Conservation (phyloP, 2,113 vertebrate species). For the Upupa epops region DNA sequence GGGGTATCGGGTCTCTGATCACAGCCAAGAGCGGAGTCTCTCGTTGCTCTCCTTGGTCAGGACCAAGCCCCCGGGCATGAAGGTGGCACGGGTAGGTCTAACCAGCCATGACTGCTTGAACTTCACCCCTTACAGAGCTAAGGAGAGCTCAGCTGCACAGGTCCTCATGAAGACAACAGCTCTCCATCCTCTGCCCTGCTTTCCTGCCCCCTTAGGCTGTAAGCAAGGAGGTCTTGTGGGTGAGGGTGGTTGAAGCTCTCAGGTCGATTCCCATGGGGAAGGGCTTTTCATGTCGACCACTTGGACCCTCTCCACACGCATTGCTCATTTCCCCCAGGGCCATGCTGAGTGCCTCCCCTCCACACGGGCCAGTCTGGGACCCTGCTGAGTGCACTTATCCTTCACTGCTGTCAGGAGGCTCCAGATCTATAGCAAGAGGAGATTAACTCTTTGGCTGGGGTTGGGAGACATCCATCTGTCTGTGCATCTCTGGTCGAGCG, state of each 20-base stretch:
- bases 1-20: not conserved
- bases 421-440: conserved; percentile 47
- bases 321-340: not conserved
- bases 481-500: not conserved
- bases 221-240: not conserved
- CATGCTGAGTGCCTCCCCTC: conserved; percentile 6
- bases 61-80: too few relatives aligned
- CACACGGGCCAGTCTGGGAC: not conserved
- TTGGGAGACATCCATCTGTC: conserved; percentile 23
- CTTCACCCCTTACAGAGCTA: not conserved
- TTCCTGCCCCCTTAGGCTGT: rapidly evolving
- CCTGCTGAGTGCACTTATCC: conserved; percentile 47
- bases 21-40: not conserved
- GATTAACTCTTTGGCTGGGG: conserved; percentile 47
- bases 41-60: not conserved
- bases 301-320: not conserved
- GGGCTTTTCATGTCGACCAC: not conserved
- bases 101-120: not conserved
- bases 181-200: not conserved
- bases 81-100: not conserved
- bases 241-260: not conserved
- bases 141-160: not conserved
- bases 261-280: not conserved
- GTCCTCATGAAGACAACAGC: not conserved
- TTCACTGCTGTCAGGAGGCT: not conserved